phyloP scores from a whole-genome alignment of 2,888 invertebrate genomes.

The Mesopsocus fuscifrons region DNA sequence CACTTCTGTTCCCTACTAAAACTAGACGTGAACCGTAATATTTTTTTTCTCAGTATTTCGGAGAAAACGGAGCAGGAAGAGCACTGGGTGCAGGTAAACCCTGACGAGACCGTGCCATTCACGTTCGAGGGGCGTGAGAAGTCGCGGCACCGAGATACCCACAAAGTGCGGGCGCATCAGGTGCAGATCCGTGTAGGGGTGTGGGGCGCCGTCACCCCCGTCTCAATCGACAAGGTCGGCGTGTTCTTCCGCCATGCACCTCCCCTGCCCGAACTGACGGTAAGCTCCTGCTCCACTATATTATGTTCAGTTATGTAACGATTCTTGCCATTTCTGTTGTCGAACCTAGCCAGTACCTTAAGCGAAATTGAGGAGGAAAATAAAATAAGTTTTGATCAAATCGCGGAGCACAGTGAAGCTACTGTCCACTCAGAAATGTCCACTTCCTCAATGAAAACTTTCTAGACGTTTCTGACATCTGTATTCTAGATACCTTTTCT shows the following conservation, averaged over 20 bases:
- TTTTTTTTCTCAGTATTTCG: constrained; percentile 15
- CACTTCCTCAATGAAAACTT: too few relatives aligned
- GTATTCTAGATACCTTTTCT: too few relatives aligned
- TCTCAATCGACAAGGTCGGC: constrained; percentile 91
- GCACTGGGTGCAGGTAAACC: constrained; percentile 52
- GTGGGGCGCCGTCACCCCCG: constrained; percentile 71
- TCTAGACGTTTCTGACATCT: too few relatives aligned
- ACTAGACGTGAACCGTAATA: too few relatives aligned
- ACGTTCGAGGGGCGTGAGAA: constrained; percentile 61
- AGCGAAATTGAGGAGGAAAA: too few relatives aligned
- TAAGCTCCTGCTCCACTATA: too few relatives aligned
- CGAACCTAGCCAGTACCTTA: too few relatives aligned
- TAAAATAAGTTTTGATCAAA: too few relatives aligned
- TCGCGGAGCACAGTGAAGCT: too few relatives aligned
- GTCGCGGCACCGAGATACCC: constrained; percentile 50
- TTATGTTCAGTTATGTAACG: not conserved
- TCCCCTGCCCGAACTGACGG: constrained; percentile 23
- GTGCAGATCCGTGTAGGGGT: constrained; percentile 76
- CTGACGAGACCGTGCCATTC: constrained; percentile 65
- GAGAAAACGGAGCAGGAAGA: constrained; percentile 24
- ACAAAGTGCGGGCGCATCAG: constrained; percentile 65
- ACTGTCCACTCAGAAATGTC: too few relatives aligned
- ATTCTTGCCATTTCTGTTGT: too few relatives aligned
- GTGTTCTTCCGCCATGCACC: constrained; percentile 65
- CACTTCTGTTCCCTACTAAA: too few relatives aligned